Base-by-base conservation (phyloP, 35 echinoderm and acorn worm species). In the Apostichopus japonicus region DNA sequence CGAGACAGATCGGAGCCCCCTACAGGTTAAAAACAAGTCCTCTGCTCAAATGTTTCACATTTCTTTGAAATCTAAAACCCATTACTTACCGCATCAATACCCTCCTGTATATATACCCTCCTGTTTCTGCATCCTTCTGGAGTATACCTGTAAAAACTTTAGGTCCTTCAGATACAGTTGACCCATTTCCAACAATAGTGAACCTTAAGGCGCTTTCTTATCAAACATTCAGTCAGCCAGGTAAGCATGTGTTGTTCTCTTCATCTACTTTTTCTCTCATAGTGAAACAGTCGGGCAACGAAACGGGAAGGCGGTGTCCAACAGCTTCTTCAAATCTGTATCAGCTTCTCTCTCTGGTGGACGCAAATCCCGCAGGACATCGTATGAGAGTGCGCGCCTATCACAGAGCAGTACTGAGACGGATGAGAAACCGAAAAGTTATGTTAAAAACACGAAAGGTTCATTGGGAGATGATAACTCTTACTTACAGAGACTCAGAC, bases 1-100 rank as follows among this genome's bases (percentile, higher is more conserved):
- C 11, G 11, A 67, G 63, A 67, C 63, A 67, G 63, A 19, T 67
- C 63, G 11, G 5, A 75, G 6, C 71, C 71, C 71, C 71, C 71
- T 23, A 75, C 15, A 75, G 71, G 21, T n/a, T 4, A 75, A 75
- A 75, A 75, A 75, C 17, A 75, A 75, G n/a, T 19, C 71, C 22
- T 75, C 2, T 75, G 71, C 21, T 75, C 71, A 75, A 84, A 84
- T 84, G 81, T 84, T 84, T 84, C 81, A 84, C 81, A 84, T 84
- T 84, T 84, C 56, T 84, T 58, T 84, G 81, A 57, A 84, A 84
- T 54, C 56, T 84, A 23, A 84, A 84, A 58, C 81, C 25, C 33
- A 44, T 44, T 44, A 44, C 33, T 44, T 44, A 44, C 33, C 33
- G 33, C 33, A 44, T 44, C 33, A 44, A 44, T 44, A 44, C 33